Evolutionary conservation across 64 coral and sea anemone species (phyloP).

Genomic region (Pocillopora verrucosa): DNA sequence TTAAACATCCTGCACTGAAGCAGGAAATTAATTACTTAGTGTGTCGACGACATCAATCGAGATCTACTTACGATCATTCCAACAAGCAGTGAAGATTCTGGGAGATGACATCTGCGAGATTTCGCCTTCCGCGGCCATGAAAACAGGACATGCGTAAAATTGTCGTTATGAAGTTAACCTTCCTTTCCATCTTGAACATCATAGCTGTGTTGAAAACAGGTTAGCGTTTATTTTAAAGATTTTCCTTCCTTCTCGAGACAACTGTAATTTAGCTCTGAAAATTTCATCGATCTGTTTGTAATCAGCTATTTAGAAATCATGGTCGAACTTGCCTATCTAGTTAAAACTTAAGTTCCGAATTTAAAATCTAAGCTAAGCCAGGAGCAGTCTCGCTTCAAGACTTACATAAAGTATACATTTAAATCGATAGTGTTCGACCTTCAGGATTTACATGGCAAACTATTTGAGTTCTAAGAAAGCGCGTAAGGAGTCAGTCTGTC

Average conservation of each 20-base stretch:
- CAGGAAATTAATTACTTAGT: neutral
- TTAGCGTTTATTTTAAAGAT: neutral
- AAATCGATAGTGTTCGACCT: no score
- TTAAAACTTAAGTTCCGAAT: no score
- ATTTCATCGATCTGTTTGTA: neutral
- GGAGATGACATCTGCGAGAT: neutral
- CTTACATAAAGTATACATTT: no score
- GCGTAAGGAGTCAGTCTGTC: no score
- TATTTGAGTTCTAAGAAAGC: no score
- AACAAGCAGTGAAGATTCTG: neutral
- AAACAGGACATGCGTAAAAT: neutral
- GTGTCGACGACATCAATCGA: neutral
- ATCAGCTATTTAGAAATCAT: no score
- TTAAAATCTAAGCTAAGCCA: no score
- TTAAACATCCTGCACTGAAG: neutral
- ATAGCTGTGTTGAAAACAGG: neutral
- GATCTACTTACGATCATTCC: neutral
- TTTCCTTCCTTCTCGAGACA: neutral
- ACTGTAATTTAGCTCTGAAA: neutral
- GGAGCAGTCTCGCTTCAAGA: no score
- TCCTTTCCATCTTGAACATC: neutral
- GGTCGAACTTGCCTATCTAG: no score
- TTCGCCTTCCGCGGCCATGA: neutral
- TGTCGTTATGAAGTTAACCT: neutral
- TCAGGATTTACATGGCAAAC: no score